phyloP scores from a whole-genome alignment of 2,888 invertebrate genomes.

The Patella depressa region DNA sequence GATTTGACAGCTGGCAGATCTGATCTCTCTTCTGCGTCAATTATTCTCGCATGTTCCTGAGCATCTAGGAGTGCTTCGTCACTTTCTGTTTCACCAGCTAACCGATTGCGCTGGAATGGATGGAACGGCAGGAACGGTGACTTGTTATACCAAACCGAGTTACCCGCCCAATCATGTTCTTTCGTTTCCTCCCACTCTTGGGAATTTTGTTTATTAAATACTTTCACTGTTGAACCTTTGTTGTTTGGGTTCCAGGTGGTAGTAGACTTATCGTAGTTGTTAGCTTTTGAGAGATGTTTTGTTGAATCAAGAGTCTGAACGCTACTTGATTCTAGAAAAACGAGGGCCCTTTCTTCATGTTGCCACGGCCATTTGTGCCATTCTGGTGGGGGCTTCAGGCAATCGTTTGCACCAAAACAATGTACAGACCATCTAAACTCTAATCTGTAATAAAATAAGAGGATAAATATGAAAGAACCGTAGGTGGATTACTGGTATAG shows the following conservation, averaged over 20 bases:
- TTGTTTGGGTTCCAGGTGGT: neutral
- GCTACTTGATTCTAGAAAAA: neutral
- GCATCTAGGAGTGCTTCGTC: neutral
- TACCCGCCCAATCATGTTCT: neutral
- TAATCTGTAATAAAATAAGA: slow-evolving; percentile 26
- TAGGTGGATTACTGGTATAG: too few species aligned
- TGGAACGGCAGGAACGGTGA: neutral
- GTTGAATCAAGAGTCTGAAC: neutral
- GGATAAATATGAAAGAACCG: too few species aligned
- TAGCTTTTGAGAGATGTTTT: neutral
- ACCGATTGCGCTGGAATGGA: neutral
- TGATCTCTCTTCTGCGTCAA: neutral
- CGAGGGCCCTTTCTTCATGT: neutral
- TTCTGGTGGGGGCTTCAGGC: slow-evolving; percentile 23
- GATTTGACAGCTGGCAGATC: neutral
- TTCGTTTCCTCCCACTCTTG: neutral
- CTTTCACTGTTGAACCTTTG: neutral
- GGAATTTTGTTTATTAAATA: neutral
- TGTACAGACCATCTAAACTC: slow-evolving; percentile 34
- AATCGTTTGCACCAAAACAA: slow-evolving; percentile 24
- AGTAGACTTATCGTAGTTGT: neutral
- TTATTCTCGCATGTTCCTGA: neutral
- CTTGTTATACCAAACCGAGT: neutral
- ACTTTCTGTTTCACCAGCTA: neutral
- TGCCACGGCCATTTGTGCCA: slow-evolving; percentile 29